Percentiles rank a stretch among this genome's conserved stretches.
phyloP scores from a whole-genome alignment of 2,797 vertebrate genomes.

The Alcedo atthis region DNA sequence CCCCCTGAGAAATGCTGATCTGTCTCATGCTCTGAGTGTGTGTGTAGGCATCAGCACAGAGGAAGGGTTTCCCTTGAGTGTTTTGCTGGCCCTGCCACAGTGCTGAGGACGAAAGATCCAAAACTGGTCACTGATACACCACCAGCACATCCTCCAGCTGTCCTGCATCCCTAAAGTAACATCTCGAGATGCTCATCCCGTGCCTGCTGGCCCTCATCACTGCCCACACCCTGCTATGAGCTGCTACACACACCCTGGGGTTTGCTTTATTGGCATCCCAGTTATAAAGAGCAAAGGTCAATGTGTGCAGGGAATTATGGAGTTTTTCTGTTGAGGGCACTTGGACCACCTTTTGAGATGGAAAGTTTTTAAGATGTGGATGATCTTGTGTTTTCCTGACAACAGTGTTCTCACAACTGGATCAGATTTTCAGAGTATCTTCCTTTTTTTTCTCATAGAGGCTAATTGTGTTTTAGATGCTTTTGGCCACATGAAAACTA shows the following conservation, averaged over 20 bases:
- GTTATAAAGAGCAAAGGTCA: not conserved
- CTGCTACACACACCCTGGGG: not conserved
- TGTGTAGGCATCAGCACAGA: fast-evolving
- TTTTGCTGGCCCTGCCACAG: not conserved
- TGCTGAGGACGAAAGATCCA: not conserved
- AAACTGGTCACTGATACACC: not conserved
- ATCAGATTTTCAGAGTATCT: not conserved
- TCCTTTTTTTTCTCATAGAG: not conserved
- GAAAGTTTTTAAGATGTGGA: not conserved
- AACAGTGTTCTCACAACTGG: not conserved
- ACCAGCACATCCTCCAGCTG: fast-evolving
- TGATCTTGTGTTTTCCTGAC: not conserved
- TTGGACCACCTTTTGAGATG: not conserved
- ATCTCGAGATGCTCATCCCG: fast-evolving
- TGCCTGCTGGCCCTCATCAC: not conserved
- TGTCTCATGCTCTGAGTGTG: fast-evolving
- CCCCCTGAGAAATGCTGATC: not conserved
- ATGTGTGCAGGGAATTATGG: not conserved
- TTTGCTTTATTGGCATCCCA: not conserved
- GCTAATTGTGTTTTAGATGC: not conserved
- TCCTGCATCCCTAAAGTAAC: not conserved
- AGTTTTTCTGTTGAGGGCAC: not conserved
- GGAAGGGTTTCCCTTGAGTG: fast-evolving
- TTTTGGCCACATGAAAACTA: not conserved
- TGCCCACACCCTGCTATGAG: fast-evolving